Evolutionary conservation across 2,888 invertebrate genomes (phyloP), one percentile per base, ranked within the genome.

Genomic region (Papilio demoleus): DNA sequence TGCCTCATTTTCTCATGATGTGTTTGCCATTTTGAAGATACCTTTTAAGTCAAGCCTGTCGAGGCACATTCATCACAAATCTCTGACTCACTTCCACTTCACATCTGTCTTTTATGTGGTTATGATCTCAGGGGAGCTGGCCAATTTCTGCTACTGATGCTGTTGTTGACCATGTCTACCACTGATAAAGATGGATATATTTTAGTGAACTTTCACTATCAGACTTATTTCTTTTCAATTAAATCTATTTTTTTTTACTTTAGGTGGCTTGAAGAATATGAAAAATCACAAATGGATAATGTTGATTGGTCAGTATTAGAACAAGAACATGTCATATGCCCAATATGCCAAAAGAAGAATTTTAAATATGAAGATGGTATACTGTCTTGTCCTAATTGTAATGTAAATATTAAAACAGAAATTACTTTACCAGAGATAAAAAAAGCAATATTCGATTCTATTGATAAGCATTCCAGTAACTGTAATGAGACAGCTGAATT

Each of bases 281-380:
- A 92, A 75, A 89, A 85, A 77, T 83, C 85, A 63, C 83, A 88
- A 71, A 72, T 79, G 73, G 84, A 85, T 24, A 81, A 85, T 76
- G 66, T 88, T 73, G 91, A 92, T 75, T 90, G 88, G 90, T 86
- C 87, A 61, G 70, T 77, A 65, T 74, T 89, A 24, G 88, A 91
- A 69, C 77, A 84, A 66, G 78, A 86, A 53, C 79, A 82, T 75
- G 82, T 94, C 0, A 89, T 94, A 73, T 94, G 94, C 72, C 94
- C 93, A 0, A 79, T 94, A 17, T 94, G 94, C 71, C 87, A 93
- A 77, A 88, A 88, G 78, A 73, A 77, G 12, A 88, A 88, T 74
- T 78, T 90, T n/a, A 74, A 76, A 45, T 72, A 81, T 50, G 42
- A 72, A 17, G 77, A 77, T 71, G 75, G 76, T 11, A 65, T 70